Conservation (phyloP, 2,888 invertebrate species). For the Bombylius major region DNA sequence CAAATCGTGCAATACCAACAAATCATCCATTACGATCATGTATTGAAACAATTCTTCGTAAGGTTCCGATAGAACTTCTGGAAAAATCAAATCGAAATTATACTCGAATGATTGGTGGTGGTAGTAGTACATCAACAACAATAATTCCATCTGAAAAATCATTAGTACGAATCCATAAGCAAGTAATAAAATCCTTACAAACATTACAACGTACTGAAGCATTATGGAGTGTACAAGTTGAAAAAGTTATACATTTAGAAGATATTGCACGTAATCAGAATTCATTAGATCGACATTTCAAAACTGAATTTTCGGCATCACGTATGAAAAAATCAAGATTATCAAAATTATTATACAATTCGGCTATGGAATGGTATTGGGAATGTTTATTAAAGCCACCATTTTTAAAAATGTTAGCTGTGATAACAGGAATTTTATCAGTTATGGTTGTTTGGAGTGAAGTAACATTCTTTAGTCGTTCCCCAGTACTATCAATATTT, state of each 20-base stretch:
- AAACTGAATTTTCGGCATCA: constrained; percentile 56
- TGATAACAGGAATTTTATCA: constrained; percentile 65
- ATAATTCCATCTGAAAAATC: constrained; percentile 69
- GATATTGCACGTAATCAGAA: constrained; percentile 68
- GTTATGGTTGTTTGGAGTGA: constrained; percentile 97
- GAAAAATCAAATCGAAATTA: constrained; percentile 56
- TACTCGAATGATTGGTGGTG: constrained; percentile 29
- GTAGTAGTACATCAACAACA: constrained; percentile 41
- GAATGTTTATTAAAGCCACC: constrained; percentile 72
- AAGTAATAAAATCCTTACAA: constrained; percentile 84
- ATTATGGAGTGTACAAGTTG: constrained; percentile 80
- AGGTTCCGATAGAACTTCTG: constrained; percentile 66
- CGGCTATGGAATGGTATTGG: constrained; percentile 90
- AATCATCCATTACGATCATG: constrained; percentile 63
- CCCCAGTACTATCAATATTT: constrained; percentile 89
- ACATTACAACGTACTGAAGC: constrained; percentile 88
- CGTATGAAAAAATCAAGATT: constrained; percentile 38
- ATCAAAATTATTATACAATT: constrained; percentile 49
- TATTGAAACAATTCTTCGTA: constrained; percentile 80
- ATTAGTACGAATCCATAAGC: constrained; percentile 79
- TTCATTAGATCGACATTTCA: constrained; percentile 43
- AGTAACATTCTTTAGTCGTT: constrained; percentile 89
- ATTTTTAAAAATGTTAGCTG: constrained; percentile 58
- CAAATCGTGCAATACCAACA: constrained; percentile 60
- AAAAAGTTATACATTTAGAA: constrained; percentile 69